These are phyloP conservation scores for Polydrusus pterygomalis DNA, from an alignment of 2,888 invertebrate species.

Conservation along the genomic window DNA sequence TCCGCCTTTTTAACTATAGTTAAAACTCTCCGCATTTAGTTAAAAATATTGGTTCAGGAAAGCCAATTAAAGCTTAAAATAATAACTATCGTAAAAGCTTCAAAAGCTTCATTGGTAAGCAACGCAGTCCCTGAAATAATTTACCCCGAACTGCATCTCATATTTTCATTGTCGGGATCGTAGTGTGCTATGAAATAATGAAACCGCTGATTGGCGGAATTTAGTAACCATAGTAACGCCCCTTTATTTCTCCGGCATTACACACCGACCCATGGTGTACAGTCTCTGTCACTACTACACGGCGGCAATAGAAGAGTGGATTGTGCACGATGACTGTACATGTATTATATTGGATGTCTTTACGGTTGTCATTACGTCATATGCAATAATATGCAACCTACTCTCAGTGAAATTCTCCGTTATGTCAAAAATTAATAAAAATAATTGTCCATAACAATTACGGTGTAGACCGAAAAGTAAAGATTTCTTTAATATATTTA, in stretches of 20 bases:
- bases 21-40: too few relatives aligned
- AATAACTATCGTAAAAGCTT: constrained; percentile 26
- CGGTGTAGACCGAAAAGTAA: too few relatives aligned
- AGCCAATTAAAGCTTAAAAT: constrained; percentile 5
- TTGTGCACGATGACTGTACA: constrained; percentile 34
- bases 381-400: neutral
- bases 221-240: constrained; percentile 71
- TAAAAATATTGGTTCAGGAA: too few relatives aligned
- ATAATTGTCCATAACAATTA: too few relatives aligned
- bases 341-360: constrained; percentile 27
- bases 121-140: constrained; percentile 41
- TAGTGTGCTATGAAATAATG: constrained; percentile 68
- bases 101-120: constrained; percentile 47
- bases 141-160: constrained; percentile 59
- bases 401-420: too few relatives aligned
- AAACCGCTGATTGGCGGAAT: constrained; percentile 71
- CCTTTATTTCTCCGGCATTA: constrained; percentile 63
- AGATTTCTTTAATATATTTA: too few relatives aligned
- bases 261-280: constrained; percentile 47
- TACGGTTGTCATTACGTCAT: constrained; percentile 1
- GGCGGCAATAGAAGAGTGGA: constrained; percentile 23
- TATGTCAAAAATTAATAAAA: too few relatives aligned
- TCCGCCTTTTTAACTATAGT: too few relatives aligned
- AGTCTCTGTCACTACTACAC: constrained; percentile 38
- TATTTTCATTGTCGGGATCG: constrained; percentile 63